Base-by-base conservation (phyloP, 2,113 vertebrate species). In the Rallus limicola region DNA sequence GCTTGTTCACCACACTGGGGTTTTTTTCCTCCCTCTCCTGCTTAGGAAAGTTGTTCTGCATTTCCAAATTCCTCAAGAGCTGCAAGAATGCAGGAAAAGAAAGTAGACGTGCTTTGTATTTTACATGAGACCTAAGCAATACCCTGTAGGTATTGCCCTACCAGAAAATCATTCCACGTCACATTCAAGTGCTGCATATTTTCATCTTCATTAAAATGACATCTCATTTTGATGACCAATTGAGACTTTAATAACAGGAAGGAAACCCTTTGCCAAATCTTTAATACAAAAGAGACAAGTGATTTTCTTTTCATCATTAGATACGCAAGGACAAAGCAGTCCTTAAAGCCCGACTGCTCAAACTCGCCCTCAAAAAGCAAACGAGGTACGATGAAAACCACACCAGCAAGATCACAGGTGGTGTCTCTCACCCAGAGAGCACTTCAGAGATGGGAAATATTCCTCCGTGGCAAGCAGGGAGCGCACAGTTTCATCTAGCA, bases 151-250 rank as follows among this genome's bases (percentile, higher is more conserved):
- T 60, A 48, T 71, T 3, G 10, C 72, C 80, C 88, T 84, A 25
- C 82, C 44, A 44, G 38, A 95, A 95, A 84, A 58, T 72, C 78
- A 88, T 84, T 69, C 80, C 62, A 18, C 29, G 28, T 79, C 53
- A 36, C 65, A 42, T 55, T 84, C 56, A 40, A 91, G 88, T 13
- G 44, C 56, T 2, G 4, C 31, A 4, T 19, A 53, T 60, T 89
- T 94, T 92, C 76, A 92, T 96, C 92, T 88, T 86, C 69, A 88
- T 84, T 94, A 79, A 81, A 80, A 85, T 58, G 81, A 87, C 58
- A 90, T 58, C 82, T 89, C 81, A 34, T 87, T 87, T 36, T 68
- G 80, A 92, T 92, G 72, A 83, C 76, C 92, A 88, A 15, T n/a
- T 25, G 80, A 90, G 80, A 64, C 69, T 24, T 65, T 38, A 93